Base-by-base conservation (phyloP, 1,140 invertebrate genomes). In the Bombus ignitus region DNA sequence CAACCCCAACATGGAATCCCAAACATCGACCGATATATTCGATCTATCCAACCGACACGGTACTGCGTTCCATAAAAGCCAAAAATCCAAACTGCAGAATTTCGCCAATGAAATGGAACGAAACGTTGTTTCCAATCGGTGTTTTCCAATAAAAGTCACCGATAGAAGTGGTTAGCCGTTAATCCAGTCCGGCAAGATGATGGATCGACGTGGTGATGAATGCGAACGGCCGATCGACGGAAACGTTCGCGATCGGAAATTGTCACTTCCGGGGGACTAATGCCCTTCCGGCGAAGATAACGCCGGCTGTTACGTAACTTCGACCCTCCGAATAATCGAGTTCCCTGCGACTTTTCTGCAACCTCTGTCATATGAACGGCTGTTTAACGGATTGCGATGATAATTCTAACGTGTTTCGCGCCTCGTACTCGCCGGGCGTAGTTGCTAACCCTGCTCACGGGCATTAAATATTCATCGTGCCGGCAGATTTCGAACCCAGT, bases 191-290 rank as follows among this genome's bases (percentile, higher is more conserved):
- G 22, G 71, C 53, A 88, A 79, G 85, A 77, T 81, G 78, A 84
- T 84, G 81, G 88, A 74, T 82, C 83, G 90, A 85, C 87, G 81
- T 72, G 77, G 85, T 87, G 89, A 89, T 87, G 87, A 91, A 93
- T 90, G 89, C 81, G 92, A 88, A 90, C 88, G 90, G 88, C 85
- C 91, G 88, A 91, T 92, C 90, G 91, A 91, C 92, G 89, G 77
- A 82, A 87, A 89, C 87, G 87, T 92, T 92, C 91, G 89, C 82
- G 87, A 86, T 88, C 90, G 93, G 92, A 93, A 93, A 94, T 94
- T 93, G 88, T 89, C 80, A 91, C 79, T 92, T 93, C 92, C 92
- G 87, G 78, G 32, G 71, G 84, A 89, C 87, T 94, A 93, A 94
- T 94, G 90, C 89, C 84, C 82, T 90, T 90, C 70, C 89, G 90